Evolutionary conservation across 2,888 invertebrate species (phyloP).

Genomic region (Pterobdella sp.): DNA sequence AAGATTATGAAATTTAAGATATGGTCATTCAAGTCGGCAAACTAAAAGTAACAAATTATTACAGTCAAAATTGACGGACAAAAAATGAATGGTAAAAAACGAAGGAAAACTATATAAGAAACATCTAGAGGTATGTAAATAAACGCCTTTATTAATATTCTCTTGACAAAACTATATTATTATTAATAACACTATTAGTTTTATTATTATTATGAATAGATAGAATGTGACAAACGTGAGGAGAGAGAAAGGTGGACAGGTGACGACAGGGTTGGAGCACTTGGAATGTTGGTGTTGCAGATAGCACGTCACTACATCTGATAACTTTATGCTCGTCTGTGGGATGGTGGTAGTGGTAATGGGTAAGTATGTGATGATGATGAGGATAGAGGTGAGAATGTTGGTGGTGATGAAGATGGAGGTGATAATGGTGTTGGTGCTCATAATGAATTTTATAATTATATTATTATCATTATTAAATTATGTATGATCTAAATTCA

Average conservation of each 20-base stretch:
- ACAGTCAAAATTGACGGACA: too few species aligned
- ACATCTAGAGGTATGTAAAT: too few species aligned
- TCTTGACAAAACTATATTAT: too few species aligned
- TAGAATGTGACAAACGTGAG: conserved; percentile 46
- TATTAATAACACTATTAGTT: not conserved
- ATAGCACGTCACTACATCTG: conserved; percentile 77
- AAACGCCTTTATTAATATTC: too few species aligned
- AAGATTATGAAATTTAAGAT: too few species aligned
- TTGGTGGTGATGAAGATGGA: not conserved
- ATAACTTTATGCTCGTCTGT: conserved; percentile 20
- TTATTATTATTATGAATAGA: not conserved
- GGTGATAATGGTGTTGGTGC: not conserved
- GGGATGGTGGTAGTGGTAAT: not conserved
- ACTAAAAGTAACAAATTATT: too few species aligned
- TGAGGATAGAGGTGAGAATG: not conserved
- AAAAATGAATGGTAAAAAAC: too few species aligned
- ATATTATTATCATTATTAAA: too few species aligned
- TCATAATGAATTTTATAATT: not conserved
- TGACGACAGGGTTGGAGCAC: conserved; percentile 93
- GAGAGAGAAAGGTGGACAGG: conserved; percentile 83
- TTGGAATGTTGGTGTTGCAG: conserved; percentile 93
- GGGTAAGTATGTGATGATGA: not conserved
- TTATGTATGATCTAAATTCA: too few species aligned
- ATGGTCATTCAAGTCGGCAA: too few species aligned
- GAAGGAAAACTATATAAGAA: too few species aligned